These are phyloP conservation scores for Lordiphosa stackelbergi DNA, from an alignment of 1,140 invertebrate species.

Conservation along the genomic window DNA sequence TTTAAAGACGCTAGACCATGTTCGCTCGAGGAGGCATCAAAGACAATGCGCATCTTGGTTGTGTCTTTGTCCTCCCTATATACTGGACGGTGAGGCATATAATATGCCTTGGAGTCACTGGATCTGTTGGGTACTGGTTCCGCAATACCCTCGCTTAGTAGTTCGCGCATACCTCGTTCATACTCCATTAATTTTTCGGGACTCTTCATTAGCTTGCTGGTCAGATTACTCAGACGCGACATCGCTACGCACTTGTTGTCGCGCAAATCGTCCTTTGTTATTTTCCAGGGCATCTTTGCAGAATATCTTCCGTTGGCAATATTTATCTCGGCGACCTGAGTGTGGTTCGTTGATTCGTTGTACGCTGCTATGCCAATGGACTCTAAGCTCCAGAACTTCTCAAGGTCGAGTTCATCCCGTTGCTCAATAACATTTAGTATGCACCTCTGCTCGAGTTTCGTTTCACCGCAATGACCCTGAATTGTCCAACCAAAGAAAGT, in stretches of 20 bases:
- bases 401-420: not conserved
- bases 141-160: not conserved
- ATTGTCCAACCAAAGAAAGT: slow-evolving; percentile 6
- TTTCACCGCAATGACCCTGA: too few species aligned
- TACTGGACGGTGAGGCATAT: slow-evolving; percentile 5
- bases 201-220: too few species aligned
- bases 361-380: not conserved
- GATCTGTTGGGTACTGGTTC: not conserved
- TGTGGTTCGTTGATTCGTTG: not conserved
- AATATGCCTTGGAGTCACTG: not conserved
- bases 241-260: too few species aligned
- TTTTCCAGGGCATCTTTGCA: slow-evolving; percentile 6
- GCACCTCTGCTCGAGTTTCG: too few species aligned
- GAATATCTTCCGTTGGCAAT: slow-evolving; percentile 6
- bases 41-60: not conserved
- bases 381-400: too few species aligned
- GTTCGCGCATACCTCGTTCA: too few species aligned
- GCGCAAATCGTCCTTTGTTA: not conserved
- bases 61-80: not conserved
- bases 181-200: not conserved
- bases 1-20: slow-evolving; percentile 1
- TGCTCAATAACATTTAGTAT: too few species aligned
- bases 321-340: not conserved
- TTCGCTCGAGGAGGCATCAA: not conserved
- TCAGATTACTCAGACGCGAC: too few species aligned